Percentiles rank a stretch among this genome's conserved stretches.
Conservation (phyloP, 2,888 invertebrate species). For the Tiliacea aurago region DNA sequence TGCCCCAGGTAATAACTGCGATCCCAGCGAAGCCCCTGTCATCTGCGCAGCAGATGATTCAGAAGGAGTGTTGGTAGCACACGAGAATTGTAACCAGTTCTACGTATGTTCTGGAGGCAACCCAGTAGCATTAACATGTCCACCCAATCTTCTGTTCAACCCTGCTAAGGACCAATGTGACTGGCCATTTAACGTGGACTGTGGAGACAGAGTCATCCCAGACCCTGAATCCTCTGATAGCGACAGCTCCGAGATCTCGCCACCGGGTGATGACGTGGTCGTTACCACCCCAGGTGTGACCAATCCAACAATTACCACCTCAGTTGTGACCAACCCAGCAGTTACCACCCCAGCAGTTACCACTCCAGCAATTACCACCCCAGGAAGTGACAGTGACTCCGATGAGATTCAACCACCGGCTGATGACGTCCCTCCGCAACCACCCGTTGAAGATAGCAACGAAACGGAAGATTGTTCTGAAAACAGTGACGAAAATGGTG, state of each 20-base stretch:
- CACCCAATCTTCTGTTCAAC: slow-evolving; percentile 64
- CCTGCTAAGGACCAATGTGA: slow-evolving; percentile 69
- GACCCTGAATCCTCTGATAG: slow-evolving; percentile 42
- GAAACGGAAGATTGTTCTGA: slow-evolving; percentile 38
- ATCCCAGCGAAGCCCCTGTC: slow-evolving; percentile 68
- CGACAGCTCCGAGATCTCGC: background rate
- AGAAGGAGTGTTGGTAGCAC: slow-evolving; percentile 69
- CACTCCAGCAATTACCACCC: slow-evolving; percentile 3
- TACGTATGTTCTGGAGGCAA: slow-evolving; percentile 67
- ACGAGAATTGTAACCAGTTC: slow-evolving; percentile 74
- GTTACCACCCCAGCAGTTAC: slow-evolving; percentile 2
- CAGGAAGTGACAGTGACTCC: slow-evolving; percentile 6
- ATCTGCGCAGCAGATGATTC: slow-evolving; percentile 70
- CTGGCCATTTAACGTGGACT: slow-evolving; percentile 72
- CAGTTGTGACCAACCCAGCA: background rate
- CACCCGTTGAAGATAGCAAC: slow-evolving; percentile 26
- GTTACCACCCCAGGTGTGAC: background rate
- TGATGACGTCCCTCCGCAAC: slow-evolving; percentile 1
- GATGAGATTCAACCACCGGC: slow-evolving; percentile 13
- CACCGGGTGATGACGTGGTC: slow-evolving; percentile 4
- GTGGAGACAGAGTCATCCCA: slow-evolving; percentile 64
- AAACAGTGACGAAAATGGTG: slow-evolving; percentile 36
- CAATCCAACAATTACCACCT: background rate
- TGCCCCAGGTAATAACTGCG: slow-evolving; percentile 26
- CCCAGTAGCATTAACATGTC: slow-evolving; percentile 65